A percentile compares a stretch with the other conserved stretches of the same genome.
Conservation (phyloP, 1,140 invertebrate genomes). For the Drosophila tropicalis region DNA sequence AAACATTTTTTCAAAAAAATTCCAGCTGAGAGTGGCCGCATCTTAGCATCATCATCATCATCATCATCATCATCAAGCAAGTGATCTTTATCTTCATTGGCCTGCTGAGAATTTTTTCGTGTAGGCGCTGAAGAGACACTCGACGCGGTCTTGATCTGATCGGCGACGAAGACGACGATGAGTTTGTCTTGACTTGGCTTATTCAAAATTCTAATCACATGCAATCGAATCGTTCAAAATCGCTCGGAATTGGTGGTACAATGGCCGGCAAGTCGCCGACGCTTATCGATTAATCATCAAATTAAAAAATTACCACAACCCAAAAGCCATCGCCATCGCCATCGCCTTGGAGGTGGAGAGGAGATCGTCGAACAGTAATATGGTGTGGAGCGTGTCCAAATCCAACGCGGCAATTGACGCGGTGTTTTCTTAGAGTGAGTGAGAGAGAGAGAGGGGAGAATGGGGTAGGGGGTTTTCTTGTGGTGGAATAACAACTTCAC, state of each 20-base stretch:
- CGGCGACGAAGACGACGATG: not conserved
- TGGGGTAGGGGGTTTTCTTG: not conserved
- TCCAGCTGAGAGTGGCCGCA: constrained; percentile 34
- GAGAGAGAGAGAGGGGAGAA: not conserved
- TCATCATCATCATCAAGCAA: constrained; percentile 43
- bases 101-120: constrained; percentile 52
- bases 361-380: constrained; percentile 13
- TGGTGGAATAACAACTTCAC: constrained; percentile 14
- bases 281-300: constrained; percentile 79
- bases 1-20: constrained; percentile 36
- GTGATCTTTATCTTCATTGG: constrained; percentile 62
- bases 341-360: not conserved
- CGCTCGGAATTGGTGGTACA: constrained; percentile 44
- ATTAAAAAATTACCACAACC: constrained; percentile 75
- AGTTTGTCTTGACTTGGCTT: constrained; percentile 38
- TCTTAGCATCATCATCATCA: constrained; percentile 41
- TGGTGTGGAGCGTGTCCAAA: constrained; percentile 70
- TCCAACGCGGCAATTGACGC: constrained; percentile 45
- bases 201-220: constrained; percentile 80
- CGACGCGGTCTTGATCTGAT: constrained; percentile 11
- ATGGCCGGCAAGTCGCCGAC: constrained; percentile 65
- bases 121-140: constrained; percentile 43
- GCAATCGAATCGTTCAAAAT: constrained; percentile 51
- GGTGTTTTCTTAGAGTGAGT: not conserved
- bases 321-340: constrained; percentile 32